These are phyloP conservation scores for Augiades crinisus DNA, from an alignment of 2,888 invertebrate species.

Conservation along the genomic window DNA sequence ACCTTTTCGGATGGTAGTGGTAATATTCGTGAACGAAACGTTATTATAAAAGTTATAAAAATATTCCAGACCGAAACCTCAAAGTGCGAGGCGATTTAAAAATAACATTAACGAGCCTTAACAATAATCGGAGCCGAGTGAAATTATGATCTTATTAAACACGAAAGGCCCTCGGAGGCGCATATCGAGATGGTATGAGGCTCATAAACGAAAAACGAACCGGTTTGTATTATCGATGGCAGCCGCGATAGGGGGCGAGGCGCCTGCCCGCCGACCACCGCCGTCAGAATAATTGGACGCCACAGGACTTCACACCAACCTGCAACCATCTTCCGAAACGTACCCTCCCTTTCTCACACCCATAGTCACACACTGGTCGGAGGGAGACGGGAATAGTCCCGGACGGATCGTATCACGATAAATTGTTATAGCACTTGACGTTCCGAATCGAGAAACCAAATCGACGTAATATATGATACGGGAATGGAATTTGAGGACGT, in stretches of 20 bases:
- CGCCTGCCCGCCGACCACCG: slow-evolving; percentile 74
- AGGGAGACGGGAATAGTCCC: slow-evolving; percentile 39
- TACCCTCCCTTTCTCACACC: slow-evolving; percentile 19
- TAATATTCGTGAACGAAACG: too few relatives aligned
- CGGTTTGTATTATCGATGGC: slow-evolving; percentile 76
- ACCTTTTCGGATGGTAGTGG: too few relatives aligned
- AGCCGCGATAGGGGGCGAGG: slow-evolving; percentile 74
- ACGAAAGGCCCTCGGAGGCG: slow-evolving; percentile 21
- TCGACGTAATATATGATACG: slow-evolving; percentile 57
- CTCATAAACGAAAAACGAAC: slow-evolving; percentile 71
- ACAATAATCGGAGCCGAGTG: slow-evolving; percentile 14
- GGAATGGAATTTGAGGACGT: slow-evolving; percentile 54
- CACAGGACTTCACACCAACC: slow-evolving; percentile 78
- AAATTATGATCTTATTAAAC: slow-evolving; percentile 27
- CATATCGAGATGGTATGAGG: slow-evolving; percentile 34
- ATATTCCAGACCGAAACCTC: neutral
- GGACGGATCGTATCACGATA: slow-evolving; percentile 50
- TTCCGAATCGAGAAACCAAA: slow-evolving; percentile 52
- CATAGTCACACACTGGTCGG: slow-evolving; percentile 22
- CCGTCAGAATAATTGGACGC: slow-evolving; percentile 76
- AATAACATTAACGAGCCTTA: slow-evolving; percentile 8
- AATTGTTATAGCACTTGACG: slow-evolving; percentile 51
- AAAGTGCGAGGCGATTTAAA: slow-evolving; percentile 3
- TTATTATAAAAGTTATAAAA: neutral
- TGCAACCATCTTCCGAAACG: slow-evolving; percentile 33